Conservation (phyloP, 2,797 vertebrate species). For the Cercopithecus mitis region DNA sequence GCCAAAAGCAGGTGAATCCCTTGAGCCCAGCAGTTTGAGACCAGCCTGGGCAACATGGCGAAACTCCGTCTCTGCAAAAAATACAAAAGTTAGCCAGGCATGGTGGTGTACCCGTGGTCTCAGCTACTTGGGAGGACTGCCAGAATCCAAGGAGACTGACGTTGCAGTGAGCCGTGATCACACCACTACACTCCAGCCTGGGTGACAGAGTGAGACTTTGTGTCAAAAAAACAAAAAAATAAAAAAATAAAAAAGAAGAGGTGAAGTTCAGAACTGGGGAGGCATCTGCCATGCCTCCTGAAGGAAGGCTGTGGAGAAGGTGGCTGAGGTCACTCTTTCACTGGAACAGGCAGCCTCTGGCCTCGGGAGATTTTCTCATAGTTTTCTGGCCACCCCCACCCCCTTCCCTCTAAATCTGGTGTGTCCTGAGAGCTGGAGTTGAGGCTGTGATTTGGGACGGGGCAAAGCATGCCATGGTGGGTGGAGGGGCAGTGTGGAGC, state of each 20-base stretch:
- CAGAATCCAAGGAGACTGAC: too few species aligned
- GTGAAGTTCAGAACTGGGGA: neutral
- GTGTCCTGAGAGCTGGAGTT: neutral
- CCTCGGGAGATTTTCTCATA: neutral
- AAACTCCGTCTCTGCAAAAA: too few species aligned
- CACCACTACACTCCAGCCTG: neutral
- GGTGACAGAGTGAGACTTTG: neutral
- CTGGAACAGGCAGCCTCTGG: neutral
- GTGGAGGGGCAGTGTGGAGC: neutral
- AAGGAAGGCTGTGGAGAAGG: neutral
- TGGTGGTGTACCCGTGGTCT: too few species aligned
- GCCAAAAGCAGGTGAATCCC: too few species aligned
- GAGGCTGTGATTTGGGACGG: constrained; percentile 14
- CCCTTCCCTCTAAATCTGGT: neutral
- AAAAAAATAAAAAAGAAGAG: neutral
- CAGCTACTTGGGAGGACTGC: too few species aligned
- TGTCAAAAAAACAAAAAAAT: neutral
- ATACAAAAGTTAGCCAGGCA: too few species aligned
- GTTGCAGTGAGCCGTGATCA: neutral
- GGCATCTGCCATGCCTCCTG: neutral
- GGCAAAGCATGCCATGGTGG: neutral
- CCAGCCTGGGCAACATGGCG: too few species aligned
- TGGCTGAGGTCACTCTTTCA: neutral
- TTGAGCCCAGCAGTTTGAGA: too few species aligned
- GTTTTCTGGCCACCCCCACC: neutral